Conservation (phyloP, 2,113 vertebrate genomes). For the Tachysurus vachellii region DNA sequence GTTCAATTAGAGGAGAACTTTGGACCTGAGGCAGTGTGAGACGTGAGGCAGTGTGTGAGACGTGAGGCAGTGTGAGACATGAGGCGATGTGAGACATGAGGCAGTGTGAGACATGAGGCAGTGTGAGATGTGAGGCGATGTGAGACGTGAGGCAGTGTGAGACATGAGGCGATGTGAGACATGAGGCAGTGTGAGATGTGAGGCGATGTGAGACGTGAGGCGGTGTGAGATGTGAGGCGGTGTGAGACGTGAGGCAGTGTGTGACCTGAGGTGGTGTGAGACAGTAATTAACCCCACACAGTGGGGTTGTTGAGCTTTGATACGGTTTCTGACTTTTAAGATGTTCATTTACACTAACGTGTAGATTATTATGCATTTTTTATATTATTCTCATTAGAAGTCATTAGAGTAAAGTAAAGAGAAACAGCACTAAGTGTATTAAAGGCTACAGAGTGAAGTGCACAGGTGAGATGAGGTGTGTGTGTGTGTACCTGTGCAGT, state of each 20-base stretch:
- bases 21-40: neutral
- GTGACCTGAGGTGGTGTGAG: neutral
- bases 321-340: neutral
- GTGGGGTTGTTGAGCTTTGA: neutral
- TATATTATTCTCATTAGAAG: neutral
- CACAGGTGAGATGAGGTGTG: neutral
- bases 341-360: neutral
- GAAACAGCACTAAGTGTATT: neutral
- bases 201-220: neutral
- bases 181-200: too few species aligned
- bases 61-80: too few species aligned
- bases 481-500: neutral
- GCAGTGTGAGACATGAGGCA: neutral
- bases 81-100: neutral
- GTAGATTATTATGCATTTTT: neutral
- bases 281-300: neutral
- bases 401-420: neutral
- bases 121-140: too few species aligned
- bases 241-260: too few species aligned
- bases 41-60: neutral
- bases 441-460: neutral
- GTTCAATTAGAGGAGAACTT: constrained; percentile 2
- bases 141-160: neutral
- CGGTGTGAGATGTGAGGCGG: too few species aligned
- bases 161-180: too few species aligned